A percentile compares a stretch with the other conserved stretches of the same genome.
Conservation (phyloP, 2,797 vertebrate species). For the Crocodylus rhombifer region DNA sequence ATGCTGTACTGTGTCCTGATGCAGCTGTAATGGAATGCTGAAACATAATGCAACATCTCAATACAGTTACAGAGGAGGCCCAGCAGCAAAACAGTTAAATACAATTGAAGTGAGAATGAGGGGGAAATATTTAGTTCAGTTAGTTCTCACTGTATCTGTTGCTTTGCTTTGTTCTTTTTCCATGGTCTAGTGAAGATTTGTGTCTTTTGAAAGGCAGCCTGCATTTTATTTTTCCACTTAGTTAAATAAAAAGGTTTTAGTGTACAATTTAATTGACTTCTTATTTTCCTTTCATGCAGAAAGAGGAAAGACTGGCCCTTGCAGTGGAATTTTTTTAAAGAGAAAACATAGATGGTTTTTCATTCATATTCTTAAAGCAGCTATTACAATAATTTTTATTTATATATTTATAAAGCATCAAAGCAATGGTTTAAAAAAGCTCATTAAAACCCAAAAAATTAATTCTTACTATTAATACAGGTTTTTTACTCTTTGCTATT, state of each 20-base stretch:
- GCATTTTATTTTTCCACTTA: slow-evolving; percentile 18
- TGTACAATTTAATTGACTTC: not conserved
- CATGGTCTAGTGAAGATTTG: not conserved
- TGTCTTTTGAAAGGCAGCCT: slow-evolving; percentile 19
- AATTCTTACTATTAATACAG: slow-evolving; percentile 17
- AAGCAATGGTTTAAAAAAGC: not conserved
- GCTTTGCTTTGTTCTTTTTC: slow-evolving; percentile 9
- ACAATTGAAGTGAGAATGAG: not conserved
- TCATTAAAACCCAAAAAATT: not conserved
- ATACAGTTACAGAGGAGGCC: not conserved
- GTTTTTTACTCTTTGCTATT: slow-evolving; percentile 23
- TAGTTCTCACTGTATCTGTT: not conserved
- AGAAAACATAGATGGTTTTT: not conserved
- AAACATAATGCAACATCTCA: not conserved
- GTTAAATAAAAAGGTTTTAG: not conserved
- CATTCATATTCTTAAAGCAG: not conserved
- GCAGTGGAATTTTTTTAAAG: not conserved
- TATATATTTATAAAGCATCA: not conserved
- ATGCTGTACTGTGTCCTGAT: not conserved
- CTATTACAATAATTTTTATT: not conserved
- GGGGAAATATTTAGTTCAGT: not conserved
- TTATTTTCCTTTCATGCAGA: slow-evolving; percentile 1
- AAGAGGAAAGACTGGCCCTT: not conserved
- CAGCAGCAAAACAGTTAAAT: not conserved
- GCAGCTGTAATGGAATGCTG: not conserved